Percentiles rank a stretch among this genome's conserved stretches.
Evolutionary conservation across 1,140 invertebrate genomes (phyloP).

Genomic region (Trichonephila inaurata): DNA sequence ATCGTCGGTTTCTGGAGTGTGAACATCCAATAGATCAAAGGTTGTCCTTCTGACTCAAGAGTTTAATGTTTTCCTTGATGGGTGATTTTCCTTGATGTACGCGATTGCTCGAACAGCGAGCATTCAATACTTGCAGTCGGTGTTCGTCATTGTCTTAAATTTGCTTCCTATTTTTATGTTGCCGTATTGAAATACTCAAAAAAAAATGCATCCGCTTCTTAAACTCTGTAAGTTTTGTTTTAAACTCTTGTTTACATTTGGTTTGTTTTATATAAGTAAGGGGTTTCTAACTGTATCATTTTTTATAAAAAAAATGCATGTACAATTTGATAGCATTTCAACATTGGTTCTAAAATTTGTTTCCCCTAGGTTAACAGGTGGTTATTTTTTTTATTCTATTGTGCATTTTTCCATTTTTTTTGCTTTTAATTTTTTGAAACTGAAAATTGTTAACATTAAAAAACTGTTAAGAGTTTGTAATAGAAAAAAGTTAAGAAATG

Average conservation of each 20-base stretch:
- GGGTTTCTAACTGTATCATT: too few relatives aligned
- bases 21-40: conserved; percentile 64
- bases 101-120: neutral
- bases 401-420: too few relatives aligned
- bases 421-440: too few relatives aligned
- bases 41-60: conserved; percentile 37
- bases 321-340: too few relatives aligned
- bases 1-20: neutral
- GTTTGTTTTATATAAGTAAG: neutral
- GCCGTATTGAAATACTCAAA: neutral
- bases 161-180: neutral
- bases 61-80: conserved; percentile 54
- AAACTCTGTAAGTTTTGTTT: conserved; percentile 5
- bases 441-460: too few relatives aligned
- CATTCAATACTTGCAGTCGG: neutral
- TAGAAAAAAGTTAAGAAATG: too few relatives aligned
- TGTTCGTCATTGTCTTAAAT: neutral
- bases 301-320: too few relatives aligned
- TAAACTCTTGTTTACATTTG: neutral
- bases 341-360: too few relatives aligned
- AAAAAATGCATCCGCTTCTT: conserved; percentile 10
- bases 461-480: too few relatives aligned
- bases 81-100: conserved; percentile 7
- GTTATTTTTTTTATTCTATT: too few relatives aligned
- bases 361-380: too few relatives aligned